These are phyloP conservation scores for Salminus brasiliensis DNA, from an alignment of 2,113 vertebrate species.

Conservation along the genomic window DNA sequence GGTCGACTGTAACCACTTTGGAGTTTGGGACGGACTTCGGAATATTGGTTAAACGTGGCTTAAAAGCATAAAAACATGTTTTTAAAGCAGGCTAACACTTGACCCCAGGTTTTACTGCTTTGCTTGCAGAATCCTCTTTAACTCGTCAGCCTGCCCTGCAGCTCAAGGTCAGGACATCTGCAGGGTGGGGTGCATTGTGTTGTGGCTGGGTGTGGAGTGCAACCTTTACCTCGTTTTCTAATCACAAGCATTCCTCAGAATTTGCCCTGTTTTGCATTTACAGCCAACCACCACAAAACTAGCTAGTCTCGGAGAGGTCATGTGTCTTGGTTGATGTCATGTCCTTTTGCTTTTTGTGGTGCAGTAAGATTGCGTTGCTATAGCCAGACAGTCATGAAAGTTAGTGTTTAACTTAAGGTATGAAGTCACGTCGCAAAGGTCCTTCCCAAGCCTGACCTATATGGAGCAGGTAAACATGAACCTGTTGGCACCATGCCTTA, in stretches of 20 bases:
- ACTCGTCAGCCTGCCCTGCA: neutral
- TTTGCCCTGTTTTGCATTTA: neutral
- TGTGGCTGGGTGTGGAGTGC: neutral
- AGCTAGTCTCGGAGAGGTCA: neutral
- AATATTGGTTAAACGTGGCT: too few relatives aligned
- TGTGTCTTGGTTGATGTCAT: too few relatives aligned
- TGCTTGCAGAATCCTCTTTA: neutral
- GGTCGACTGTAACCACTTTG: too few relatives aligned
- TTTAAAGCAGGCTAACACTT: too few relatives aligned
- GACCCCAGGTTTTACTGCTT: neutral
- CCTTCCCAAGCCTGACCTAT: neutral
- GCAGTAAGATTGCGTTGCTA: neutral
- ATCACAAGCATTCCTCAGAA: neutral
- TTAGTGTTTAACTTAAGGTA: conserved; percentile 16
- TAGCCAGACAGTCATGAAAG: neutral
- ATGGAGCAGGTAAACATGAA: too few relatives aligned
- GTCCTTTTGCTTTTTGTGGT: neutral
- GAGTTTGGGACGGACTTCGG: too few relatives aligned
- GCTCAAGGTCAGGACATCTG: neutral
- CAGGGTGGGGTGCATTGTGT: neutral
- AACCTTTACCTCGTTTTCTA: neutral
- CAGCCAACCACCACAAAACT: neutral
- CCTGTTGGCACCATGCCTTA: too few relatives aligned
- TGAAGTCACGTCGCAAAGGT: conserved; percentile 9
- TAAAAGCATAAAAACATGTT: too few relatives aligned